phyloP scores from a whole-genome alignment of 2,113 vertebrate species.

The Octodon degus region DNA sequence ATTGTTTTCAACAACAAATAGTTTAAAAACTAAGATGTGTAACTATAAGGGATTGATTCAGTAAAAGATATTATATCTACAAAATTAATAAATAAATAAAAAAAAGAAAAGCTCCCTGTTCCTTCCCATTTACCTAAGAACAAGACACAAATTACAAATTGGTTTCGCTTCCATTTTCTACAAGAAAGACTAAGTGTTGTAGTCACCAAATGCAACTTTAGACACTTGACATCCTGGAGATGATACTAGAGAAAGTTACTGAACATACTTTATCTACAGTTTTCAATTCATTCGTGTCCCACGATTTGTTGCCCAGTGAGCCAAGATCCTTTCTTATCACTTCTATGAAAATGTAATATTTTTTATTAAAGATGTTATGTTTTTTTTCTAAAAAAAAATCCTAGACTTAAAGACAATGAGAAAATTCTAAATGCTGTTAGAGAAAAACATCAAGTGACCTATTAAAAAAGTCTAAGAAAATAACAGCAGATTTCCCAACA shows the following conservation, averaged over 20 bases:
- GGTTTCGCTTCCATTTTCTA: not conserved
- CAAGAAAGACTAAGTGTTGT: not conserved
- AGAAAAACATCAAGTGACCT: not conserved
- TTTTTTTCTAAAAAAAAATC: no score
- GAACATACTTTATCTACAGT: not conserved
- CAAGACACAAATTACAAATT: not conserved
- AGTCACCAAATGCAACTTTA: not conserved
- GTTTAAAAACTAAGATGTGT: not conserved
- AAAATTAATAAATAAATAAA: no score
- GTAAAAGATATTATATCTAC: not conserved
- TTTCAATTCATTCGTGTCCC: not conserved
- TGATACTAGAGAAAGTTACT: not conserved
- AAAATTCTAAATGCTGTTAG: not conserved
- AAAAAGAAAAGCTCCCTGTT: not conserved
- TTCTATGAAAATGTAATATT: not conserved
- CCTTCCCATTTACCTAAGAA: not conserved
- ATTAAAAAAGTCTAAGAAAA: not conserved
- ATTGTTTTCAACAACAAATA: not conserved
- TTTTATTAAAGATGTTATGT: not conserved
- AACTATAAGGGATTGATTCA: not conserved
- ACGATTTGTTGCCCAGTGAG: not conserved
- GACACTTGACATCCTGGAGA: not conserved
- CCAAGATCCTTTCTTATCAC: not conserved
- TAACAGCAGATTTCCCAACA: not conserved
- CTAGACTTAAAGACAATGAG: not conserved